Evolutionary conservation across 2,113 vertebrate species (phyloP).

Genomic region (Cephalopterus ornatus): DNA sequence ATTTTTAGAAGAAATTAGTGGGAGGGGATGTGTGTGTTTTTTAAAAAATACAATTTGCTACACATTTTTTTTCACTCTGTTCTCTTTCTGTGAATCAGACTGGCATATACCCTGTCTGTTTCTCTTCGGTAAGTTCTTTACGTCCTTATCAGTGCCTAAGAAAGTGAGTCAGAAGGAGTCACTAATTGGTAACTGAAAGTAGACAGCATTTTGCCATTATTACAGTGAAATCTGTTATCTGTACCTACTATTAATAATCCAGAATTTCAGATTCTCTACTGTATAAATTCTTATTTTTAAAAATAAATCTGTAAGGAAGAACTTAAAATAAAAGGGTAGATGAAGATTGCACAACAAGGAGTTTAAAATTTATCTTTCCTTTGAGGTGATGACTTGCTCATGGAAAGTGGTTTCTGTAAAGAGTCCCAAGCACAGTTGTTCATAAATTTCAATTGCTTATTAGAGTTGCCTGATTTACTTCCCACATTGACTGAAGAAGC

Average conservation of each 20-base stretch:
- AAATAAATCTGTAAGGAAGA: background rate
- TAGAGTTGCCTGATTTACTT: background rate
- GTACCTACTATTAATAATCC: background rate
- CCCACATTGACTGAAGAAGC: background rate
- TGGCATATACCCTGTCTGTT: background rate
- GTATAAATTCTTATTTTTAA: background rate
- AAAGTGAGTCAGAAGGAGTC: background rate
- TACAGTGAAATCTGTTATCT: background rate
- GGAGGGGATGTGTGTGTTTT: fast-evolving
- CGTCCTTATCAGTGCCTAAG: background rate
- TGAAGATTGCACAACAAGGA: background rate
- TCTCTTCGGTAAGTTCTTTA: background rate
- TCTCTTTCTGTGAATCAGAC: background rate
- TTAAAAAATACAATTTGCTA: background rate
- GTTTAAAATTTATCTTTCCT: background rate
- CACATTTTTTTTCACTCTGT: background rate
- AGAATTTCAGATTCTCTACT: background rate
- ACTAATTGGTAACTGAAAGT: background rate
- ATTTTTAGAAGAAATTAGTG: background rate
- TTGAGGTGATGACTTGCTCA: background rate
- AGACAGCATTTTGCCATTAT: background rate
- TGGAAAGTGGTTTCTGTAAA: background rate
- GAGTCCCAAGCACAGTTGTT: background rate
- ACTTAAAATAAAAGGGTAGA: background rate
- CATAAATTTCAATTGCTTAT: background rate